Evolutionary conservation across 2,113 vertebrate species (phyloP).

Genomic region (Gopherus evgoodei): DNA sequence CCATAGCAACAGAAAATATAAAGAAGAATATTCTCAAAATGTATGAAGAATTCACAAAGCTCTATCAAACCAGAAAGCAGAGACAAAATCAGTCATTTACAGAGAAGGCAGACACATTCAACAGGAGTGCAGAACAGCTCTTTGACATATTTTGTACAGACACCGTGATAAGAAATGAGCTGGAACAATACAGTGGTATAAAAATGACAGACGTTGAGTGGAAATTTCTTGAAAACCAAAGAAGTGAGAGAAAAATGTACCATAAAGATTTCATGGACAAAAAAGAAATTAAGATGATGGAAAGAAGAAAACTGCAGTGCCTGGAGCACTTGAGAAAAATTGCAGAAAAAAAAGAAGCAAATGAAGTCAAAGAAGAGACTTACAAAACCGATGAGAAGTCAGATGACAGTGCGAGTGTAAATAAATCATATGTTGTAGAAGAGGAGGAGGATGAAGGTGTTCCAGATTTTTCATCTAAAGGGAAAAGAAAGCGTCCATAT

Average conservation of each 20-base stretch:
- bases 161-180: slow-evolving; percentile 51
- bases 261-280: slow-evolving; percentile 72
- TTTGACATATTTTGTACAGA: slow-evolving; percentile 72
- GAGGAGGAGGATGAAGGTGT: slow-evolving; percentile 50
- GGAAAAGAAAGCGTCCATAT: slow-evolving; percentile 70
- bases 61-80: slow-evolving; percentile 75
- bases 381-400: slow-evolving; percentile 51
- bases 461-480: slow-evolving; percentile 56
- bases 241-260: slow-evolving; percentile 73
- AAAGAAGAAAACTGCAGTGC: slow-evolving; percentile 70
- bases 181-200: slow-evolving; percentile 72
- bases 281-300: slow-evolving; percentile 71
- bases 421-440: neutral
- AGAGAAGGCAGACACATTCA: slow-evolving; percentile 66
- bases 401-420: slow-evolving; percentile 48
- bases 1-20: slow-evolving; percentile 66
- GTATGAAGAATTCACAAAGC: slow-evolving; percentile 72
- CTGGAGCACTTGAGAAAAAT: slow-evolving; percentile 75
- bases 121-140: slow-evolving; percentile 71
- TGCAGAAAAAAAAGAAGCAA: slow-evolving; percentile 65
- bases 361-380: slow-evolving; percentile 33
- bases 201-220: slow-evolving; percentile 75
- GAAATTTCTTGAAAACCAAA: slow-evolving; percentile 76
- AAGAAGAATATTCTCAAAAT: slow-evolving; percentile 77
- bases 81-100: slow-evolving; percentile 73